Conservation (phyloP, 2,888 invertebrate species). For the Caenorhabditis wallacei region DNA sequence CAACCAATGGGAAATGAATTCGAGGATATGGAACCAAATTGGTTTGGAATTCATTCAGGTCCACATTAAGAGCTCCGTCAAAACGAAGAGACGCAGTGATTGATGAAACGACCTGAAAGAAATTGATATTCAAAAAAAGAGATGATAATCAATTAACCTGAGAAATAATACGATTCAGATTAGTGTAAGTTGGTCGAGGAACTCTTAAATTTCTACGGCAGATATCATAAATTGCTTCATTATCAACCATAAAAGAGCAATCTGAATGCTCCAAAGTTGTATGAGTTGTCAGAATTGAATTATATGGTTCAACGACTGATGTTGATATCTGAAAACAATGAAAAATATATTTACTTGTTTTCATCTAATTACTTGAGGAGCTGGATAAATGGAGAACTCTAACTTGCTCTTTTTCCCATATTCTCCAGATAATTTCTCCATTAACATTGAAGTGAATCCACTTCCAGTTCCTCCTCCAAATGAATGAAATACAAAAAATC, state of each 20-base stretch:
- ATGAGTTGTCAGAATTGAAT: slow-evolving; percentile 95
- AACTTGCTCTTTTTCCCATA: slow-evolving; percentile 92
- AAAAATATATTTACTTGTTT: slow-evolving; percentile 10
- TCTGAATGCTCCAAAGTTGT: slow-evolving; percentile 95
- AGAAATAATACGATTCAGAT: slow-evolving; percentile 94
- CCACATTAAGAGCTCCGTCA: slow-evolving; percentile 93
- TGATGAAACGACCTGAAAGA: slow-evolving; percentile 88
- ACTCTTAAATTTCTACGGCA: slow-evolving; percentile 87
- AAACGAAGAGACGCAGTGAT: slow-evolving; percentile 95
- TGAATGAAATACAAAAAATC: slow-evolving; percentile 92
- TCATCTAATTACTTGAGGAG: slow-evolving; percentile 88
- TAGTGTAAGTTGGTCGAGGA: slow-evolving; percentile 89
- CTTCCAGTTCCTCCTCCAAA: slow-evolving; percentile 93
- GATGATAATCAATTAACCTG: slow-evolving; percentile 83
- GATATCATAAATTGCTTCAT: slow-evolving; percentile 94
- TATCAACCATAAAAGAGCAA: slow-evolving; percentile 94
- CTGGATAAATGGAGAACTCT: slow-evolving; percentile 92
- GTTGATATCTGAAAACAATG: slow-evolving; percentile 87
- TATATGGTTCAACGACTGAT: slow-evolving; percentile 96
- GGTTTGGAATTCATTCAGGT: slow-evolving; percentile 89
- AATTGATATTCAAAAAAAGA: too few relatives aligned
- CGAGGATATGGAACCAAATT: slow-evolving; percentile 90
- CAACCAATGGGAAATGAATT: slow-evolving; percentile 91
- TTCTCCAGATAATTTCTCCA: slow-evolving; percentile 90
- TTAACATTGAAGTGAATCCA: slow-evolving; percentile 91